These are phyloP conservation scores for Sardinella longiceps DNA, from an alignment of 2,797 vertebrate genomes.

Conservation along the genomic window DNA sequence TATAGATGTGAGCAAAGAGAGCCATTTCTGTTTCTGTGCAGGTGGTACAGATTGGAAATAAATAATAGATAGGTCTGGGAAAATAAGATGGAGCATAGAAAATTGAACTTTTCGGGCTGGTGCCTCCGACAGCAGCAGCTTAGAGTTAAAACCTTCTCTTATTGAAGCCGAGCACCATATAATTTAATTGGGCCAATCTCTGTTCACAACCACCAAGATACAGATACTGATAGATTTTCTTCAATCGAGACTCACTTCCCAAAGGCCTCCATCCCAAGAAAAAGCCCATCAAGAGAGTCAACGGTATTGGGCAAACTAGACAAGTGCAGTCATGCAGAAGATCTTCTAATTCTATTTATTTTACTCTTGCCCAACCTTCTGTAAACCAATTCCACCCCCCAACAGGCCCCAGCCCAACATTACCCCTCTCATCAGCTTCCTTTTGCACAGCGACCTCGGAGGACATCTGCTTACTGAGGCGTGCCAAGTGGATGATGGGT, in stretches of 20 bases:
- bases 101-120: not conserved
- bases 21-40: not conserved
- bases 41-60: not conserved
- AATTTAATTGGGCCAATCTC: slow-evolving; percentile 17
- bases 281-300: not conserved
- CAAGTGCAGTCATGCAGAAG: slow-evolving; percentile 4
- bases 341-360: slow-evolving; percentile 25
- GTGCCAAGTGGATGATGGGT: slow-evolving; percentile 24
- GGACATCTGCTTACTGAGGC: slow-evolving; percentile 22
- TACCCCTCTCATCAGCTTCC: not conserved
- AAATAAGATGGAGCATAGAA: not conserved
- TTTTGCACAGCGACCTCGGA: not conserved
- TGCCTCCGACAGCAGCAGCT: not conserved
- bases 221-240: slow-evolving; percentile 17
- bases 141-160: slow-evolving; percentile 5
- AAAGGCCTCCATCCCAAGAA: not conserved
- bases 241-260: not conserved
- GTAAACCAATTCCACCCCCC: slow-evolving; percentile 18
- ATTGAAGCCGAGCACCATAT: not conserved
- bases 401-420: not conserved
- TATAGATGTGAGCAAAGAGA: not conserved
- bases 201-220: not conserved
- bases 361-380: slow-evolving; percentile 8
- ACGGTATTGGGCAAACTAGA: slow-evolving; percentile 8
- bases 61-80: not conserved